Evolutionary conservation across 2,797 vertebrate genomes (phyloP).

Genomic region (Enteromius anoplus): DNA sequence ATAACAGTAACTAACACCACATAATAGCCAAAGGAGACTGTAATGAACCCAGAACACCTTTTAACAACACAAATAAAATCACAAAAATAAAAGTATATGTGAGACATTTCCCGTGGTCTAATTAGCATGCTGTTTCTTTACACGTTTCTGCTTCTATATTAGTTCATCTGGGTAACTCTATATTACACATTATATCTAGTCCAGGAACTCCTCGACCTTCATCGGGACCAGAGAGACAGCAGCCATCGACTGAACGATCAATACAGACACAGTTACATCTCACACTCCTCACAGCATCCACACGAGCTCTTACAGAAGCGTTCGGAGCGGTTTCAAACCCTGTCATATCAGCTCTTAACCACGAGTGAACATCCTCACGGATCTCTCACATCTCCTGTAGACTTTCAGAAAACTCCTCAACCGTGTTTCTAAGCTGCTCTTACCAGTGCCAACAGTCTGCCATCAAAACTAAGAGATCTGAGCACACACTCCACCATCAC

Average conservation of each 20-base stretch:
- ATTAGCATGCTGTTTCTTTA: neutral
- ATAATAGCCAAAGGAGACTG: neutral
- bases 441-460: neutral
- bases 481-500: neutral
- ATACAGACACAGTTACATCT: slow-evolving; percentile 1
- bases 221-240: slow-evolving; percentile 7
- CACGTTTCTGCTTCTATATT: neutral
- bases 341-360: neutral
- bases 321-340: neutral
- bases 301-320: neutral
- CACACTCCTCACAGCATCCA: neutral
- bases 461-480: neutral
- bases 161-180: neutral
- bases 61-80: neutral
- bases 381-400: neutral
- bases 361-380: neutral
- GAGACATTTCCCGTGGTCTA: neutral
- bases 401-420: neutral
- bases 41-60: neutral
- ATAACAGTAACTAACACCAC: neutral
- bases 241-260: neutral
- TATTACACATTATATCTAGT: neutral
- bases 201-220: slow-evolving; percentile 6
- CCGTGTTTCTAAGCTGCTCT: neutral
- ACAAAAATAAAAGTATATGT: neutral